Conservation (phyloP, 1,140 invertebrate species). For the Phocides pigmalion region DNA sequence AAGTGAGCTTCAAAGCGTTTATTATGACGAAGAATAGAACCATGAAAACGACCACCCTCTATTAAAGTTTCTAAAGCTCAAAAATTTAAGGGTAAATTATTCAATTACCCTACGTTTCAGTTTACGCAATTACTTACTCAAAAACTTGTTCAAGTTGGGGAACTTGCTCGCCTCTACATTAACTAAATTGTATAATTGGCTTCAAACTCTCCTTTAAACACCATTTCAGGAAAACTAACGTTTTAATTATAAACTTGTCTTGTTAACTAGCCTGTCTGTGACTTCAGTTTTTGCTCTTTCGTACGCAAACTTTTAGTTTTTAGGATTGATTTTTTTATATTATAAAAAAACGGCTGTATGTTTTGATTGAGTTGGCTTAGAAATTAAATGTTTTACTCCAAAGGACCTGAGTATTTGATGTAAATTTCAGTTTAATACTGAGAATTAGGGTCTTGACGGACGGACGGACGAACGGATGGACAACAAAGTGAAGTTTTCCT, state of each 20-base stretch:
- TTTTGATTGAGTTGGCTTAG: too few relatives aligned
- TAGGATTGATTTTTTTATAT: not conserved
- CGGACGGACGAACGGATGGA: too few relatives aligned
- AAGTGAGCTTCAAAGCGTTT: too few relatives aligned
- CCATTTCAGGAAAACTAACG: constrained; percentile 12
- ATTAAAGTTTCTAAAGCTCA: not conserved
- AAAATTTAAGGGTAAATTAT: not conserved
- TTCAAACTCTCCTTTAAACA: constrained; percentile 11
- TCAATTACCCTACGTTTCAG: not conserved
- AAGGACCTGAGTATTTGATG: too few relatives aligned
- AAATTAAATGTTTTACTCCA: too few relatives aligned
- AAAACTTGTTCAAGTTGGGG: not conserved
- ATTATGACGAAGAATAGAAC: too few relatives aligned
- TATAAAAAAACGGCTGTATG: not conserved
- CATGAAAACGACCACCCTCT: too few relatives aligned
- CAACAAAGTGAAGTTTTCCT: too few relatives aligned
- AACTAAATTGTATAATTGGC: constrained; percentile 25
- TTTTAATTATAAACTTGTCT: constrained; percentile 24
- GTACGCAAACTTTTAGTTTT: not conserved
- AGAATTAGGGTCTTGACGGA: too few relatives aligned
- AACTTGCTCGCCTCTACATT: constrained; percentile 5
- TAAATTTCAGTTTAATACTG: too few relatives aligned
- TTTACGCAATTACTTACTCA: not conserved
- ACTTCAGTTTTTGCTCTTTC: not conserved
- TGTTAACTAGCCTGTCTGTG: constrained; percentile 7